phyloP scores from a whole-genome alignment of 2,797 vertebrate genomes.

The Mus caroli region DNA sequence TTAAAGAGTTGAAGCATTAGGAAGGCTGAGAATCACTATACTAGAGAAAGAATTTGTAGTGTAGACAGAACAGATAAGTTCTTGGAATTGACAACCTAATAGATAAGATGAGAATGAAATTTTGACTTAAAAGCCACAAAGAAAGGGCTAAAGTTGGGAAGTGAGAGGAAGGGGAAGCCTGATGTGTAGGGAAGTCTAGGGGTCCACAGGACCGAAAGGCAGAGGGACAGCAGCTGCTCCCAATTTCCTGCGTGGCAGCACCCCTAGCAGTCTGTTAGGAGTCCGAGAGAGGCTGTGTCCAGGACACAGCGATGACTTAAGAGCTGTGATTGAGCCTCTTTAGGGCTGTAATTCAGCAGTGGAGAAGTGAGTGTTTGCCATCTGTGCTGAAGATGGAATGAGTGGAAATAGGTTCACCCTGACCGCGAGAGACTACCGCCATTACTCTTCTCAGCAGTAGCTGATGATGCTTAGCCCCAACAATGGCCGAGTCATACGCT shows the following conservation, averaged over 20 bases:
- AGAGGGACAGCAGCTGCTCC: neutral
- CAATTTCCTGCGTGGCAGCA: neutral
- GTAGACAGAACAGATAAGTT: neutral
- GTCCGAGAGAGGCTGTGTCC: neutral
- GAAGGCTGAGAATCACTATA: neutral
- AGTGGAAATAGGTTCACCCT: neutral
- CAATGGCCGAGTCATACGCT: neutral
- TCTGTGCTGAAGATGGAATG: neutral
- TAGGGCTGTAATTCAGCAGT: neutral
- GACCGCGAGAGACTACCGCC: neutral
- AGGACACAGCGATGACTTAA: neutral
- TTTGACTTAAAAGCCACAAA: neutral
- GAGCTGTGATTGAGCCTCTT: constrained; percentile 6
- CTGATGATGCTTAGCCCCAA: neutral
- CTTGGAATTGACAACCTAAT: neutral
- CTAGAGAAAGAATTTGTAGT: neutral
- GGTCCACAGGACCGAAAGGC: neutral
- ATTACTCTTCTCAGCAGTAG: neutral
- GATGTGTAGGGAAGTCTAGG: fast-evolving
- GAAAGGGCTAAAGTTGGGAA: neutral
- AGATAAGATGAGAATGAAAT: neutral
- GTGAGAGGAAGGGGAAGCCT: neutral
- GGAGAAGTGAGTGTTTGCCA: constrained; percentile 41
- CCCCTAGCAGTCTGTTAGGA: neutral
- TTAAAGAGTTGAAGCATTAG: neutral